phyloP scores from a whole-genome alignment of 2,113 vertebrate genomes.

The Etheostoma cragini region DNA sequence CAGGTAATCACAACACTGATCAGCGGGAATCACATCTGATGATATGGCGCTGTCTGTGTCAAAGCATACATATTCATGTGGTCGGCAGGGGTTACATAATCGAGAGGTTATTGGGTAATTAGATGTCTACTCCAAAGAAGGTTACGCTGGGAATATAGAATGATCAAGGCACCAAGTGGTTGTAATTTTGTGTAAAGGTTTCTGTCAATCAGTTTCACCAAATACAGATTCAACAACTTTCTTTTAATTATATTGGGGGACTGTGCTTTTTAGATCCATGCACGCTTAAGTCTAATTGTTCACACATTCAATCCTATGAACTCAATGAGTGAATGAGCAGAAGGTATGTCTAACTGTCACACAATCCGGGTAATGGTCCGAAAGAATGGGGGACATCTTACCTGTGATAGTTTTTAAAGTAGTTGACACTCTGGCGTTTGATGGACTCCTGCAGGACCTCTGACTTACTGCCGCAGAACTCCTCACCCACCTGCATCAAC shows the following conservation, averaged over 20 bases:
- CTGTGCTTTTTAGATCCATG: not conserved
- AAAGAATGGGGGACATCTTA: slow-evolving; percentile 67
- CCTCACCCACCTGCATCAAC: slow-evolving; percentile 97
- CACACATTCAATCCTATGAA: not conserved
- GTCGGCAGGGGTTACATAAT: slow-evolving; percentile 44
- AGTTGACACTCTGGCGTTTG: slow-evolving; percentile 96
- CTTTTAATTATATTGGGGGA: not conserved
- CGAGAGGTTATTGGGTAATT: slow-evolving; percentile 51
- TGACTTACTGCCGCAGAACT: slow-evolving; percentile 97
- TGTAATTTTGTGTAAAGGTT: slow-evolving; percentile 11
- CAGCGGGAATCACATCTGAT: slow-evolving; percentile 46
- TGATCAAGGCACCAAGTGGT: not conserved
- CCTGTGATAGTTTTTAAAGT: slow-evolving; percentile 99
- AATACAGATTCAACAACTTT: not conserved
- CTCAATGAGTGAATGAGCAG: not conserved
- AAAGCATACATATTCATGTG: slow-evolving; percentile 61
- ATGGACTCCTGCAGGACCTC: slow-evolving; percentile 98
- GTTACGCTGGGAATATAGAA: not conserved
- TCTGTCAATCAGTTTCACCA: slow-evolving; percentile 6
- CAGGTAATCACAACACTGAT: slow-evolving; percentile 40
- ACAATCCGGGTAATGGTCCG: not conserved
- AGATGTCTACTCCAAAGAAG: slow-evolving; percentile 16
- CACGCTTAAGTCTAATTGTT: not conserved
- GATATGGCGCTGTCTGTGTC: slow-evolving; percentile 16
- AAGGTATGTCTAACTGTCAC: not conserved